phyloP scores from a whole-genome alignment of 2,888 invertebrate species.

The Eupelmus urozonus region DNA sequence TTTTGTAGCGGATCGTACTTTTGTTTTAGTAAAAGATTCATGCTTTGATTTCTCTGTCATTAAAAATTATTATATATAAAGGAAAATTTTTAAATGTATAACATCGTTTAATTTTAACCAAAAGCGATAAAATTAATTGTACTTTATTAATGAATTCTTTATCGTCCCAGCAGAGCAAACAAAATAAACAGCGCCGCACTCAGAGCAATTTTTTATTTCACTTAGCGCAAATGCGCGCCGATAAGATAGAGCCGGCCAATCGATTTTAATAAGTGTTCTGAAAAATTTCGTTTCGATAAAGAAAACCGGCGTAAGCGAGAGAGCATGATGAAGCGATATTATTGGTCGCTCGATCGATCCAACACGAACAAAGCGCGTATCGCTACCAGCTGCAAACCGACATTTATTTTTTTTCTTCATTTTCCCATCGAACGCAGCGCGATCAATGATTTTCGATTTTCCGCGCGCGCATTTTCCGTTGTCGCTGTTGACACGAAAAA shows the following conservation, averaged over 20 bases:
- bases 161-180: no score
- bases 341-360: constrained; percentile 42
- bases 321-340: constrained; percentile 50
- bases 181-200: no score
- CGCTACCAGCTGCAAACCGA: constrained; percentile 30
- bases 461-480: neutral
- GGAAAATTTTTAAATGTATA: no score
- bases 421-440: neutral
- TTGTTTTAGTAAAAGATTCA: no score
- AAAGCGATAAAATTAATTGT: no score
- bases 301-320: constrained; percentile 3
- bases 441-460: constrained; percentile 35
- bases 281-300: constrained; percentile 39
- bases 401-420: neutral
- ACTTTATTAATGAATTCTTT: no score
- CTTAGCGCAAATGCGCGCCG: neutral
- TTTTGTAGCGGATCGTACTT: no score
- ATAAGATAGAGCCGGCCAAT: constrained; percentile 32
- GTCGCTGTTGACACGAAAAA: constrained; percentile 15
- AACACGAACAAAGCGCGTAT: constrained; percentile 33
- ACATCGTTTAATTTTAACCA: no score
- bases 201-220: constrained; percentile 15
- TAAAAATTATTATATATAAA: no score
- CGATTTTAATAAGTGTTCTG: constrained; percentile 35
- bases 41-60: no score